phyloP scores from a whole-genome alignment of 2,888 invertebrate genomes.

The Microctonus hyperodae region DNA sequence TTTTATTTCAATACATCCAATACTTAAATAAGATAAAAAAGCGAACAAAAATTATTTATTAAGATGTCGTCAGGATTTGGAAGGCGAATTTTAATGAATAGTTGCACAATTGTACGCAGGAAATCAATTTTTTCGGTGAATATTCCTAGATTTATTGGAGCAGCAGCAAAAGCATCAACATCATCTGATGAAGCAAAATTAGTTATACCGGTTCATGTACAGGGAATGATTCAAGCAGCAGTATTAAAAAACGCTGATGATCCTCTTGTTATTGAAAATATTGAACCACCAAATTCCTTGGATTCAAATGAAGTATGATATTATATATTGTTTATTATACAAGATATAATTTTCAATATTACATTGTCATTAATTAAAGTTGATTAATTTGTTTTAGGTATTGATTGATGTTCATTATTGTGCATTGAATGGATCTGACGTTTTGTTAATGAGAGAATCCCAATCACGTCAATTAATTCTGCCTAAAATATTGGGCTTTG shows the following conservation, averaged over 20 bases:
- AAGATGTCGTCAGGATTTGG: constrained; percentile 14
- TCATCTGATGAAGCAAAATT: constrained; percentile 33
- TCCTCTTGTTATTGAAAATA: constrained; percentile 65
- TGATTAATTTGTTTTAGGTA: constrained; percentile 62
- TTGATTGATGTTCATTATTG: constrained; percentile 70
- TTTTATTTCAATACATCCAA: neutral
- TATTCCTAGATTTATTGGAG: constrained; percentile 5
- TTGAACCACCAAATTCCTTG: constrained; percentile 60
- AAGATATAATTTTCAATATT: neutral
- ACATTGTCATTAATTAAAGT: neutral
- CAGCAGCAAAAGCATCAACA: constrained; percentile 30
- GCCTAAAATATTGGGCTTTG: constrained; percentile 73
- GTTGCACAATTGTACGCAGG: neutral
- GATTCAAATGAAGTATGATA: constrained; percentile 62
- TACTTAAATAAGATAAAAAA: neutral
- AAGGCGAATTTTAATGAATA: constrained; percentile 3
- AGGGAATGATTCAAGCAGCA: constrained; percentile 62
- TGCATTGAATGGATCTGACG: constrained; percentile 72
- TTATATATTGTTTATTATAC: neutral
- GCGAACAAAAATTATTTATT: neutral
- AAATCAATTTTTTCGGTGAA: neutral
- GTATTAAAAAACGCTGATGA: constrained; percentile 64
- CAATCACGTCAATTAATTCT: constrained; percentile 62
- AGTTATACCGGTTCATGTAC: constrained; percentile 38
- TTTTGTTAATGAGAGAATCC: constrained; percentile 65